These are phyloP conservation scores for Cryptotis parvus DNA, from an alignment of 2,113 vertebrate species.

Conservation along the genomic window DNA sequence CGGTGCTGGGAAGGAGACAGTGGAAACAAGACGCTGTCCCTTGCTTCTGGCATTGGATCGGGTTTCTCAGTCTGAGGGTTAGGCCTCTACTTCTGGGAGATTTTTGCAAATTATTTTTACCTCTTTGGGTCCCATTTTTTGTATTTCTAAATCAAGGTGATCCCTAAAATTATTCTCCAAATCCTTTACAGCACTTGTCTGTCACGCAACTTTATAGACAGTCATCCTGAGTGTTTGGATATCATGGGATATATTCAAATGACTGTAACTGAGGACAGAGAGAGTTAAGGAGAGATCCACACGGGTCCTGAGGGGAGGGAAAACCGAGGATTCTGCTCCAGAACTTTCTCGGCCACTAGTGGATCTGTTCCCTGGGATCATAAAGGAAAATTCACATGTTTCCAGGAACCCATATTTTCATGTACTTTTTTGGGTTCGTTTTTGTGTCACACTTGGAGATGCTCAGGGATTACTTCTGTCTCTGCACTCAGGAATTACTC, in stretches of 20 bases:
- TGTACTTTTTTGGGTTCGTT: background rate
- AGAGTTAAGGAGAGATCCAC: background rate
- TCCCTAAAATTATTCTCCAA: background rate
- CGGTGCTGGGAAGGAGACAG: background rate
- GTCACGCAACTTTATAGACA: background rate
- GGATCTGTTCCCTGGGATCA: background rate
- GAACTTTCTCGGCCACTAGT: background rate
- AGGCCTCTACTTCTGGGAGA: background rate
- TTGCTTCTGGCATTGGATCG: background rate
- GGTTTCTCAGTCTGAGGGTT: background rate
- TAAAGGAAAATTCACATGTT: background rate
- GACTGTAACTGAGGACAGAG: background rate
- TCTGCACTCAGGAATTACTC: no score
- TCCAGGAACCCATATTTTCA: background rate
- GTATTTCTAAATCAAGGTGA: constrained; percentile 32
- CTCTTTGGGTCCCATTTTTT: background rate
- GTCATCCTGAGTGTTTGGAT: background rate
- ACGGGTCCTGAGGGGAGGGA: background rate
- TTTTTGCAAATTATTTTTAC: background rate
- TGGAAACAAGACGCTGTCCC: background rate
- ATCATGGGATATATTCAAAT: background rate
- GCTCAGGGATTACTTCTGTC: no score
- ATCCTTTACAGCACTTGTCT: background rate
- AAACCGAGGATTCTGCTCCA: background rate
- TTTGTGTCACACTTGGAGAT: no score